Percentiles rank a stretch among this genome's conserved stretches.
phyloP scores from a whole-genome alignment of 1,140 invertebrate genomes.

The Sinonovacula constricta region DNA sequence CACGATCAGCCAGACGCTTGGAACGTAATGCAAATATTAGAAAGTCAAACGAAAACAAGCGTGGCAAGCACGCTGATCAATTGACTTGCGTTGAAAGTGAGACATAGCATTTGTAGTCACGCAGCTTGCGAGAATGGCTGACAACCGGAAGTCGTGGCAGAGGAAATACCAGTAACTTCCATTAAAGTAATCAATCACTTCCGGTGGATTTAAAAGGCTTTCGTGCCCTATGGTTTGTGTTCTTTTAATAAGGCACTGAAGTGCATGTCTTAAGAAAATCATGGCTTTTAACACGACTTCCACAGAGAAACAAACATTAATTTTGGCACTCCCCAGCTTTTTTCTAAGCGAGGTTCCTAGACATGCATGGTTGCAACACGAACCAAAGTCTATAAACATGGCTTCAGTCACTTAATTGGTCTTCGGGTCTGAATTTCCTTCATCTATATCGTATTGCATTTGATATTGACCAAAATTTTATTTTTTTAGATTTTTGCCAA shows the following conservation, averaged over 20 bases:
- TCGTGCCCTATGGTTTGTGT: constrained; percentile 19
- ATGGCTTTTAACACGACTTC: neutral
- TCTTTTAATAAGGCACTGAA: neutral
- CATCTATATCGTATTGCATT: too few relatives aligned
- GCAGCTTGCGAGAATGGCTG: constrained; percentile 37
- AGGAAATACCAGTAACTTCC: constrained; percentile 56
- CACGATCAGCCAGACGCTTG: constrained; percentile 23
- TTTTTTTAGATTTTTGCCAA: too few relatives aligned
- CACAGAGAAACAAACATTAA: neutral
- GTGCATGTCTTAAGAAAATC: neutral
- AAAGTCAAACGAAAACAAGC: constrained; percentile 51
- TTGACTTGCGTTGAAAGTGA: constrained; percentile 38
- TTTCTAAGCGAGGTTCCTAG: too few relatives aligned
- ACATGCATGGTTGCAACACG: too few relatives aligned
- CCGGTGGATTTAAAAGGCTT: constrained; percentile 43
- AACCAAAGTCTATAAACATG: too few relatives aligned
- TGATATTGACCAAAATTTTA: too few relatives aligned
- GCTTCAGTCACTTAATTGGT: too few relatives aligned
- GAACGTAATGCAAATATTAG: constrained; percentile 56
- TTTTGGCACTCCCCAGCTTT: too few relatives aligned
- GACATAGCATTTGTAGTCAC: constrained; percentile 50
- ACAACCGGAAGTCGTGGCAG: constrained; percentile 46
- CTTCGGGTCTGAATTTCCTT: too few relatives aligned
- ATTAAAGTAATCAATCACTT: constrained; percentile 56
- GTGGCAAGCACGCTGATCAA: constrained; percentile 46